phyloP scores from a whole-genome alignment of 2,888 invertebrate species.

The Coleophora flavipennella region DNA sequence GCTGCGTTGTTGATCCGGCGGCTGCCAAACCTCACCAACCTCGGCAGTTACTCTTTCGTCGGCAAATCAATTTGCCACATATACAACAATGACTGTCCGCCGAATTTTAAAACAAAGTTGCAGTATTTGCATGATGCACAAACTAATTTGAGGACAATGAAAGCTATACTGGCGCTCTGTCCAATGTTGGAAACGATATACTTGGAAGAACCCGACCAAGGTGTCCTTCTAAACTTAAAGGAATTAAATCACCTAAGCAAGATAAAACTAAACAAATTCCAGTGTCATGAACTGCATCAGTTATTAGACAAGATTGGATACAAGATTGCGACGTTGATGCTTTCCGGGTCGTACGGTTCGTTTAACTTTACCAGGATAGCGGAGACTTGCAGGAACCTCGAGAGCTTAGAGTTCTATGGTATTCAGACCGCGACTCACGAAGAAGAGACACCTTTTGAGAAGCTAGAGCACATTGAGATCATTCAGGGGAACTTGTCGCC shows the following conservation, averaged over 20 bases:
- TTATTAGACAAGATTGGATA: constrained; percentile 70
- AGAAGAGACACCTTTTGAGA: constrained; percentile 71
- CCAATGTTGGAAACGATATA: constrained; percentile 77
- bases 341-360: constrained; percentile 71
- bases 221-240: constrained; percentile 64
- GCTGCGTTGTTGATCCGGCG: constrained; percentile 75
- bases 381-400: constrained; percentile 72
- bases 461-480: constrained; percentile 77
- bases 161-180: constrained; percentile 74
- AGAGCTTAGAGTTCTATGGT: constrained; percentile 77
- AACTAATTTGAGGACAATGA: constrained; percentile 73
- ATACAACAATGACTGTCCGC: constrained; percentile 63
- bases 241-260: constrained; percentile 63
- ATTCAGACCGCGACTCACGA: constrained; percentile 74
- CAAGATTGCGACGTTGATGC: constrained; percentile 69
- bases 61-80: constrained; percentile 75
- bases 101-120: constrained; percentile 74
- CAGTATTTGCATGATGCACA: constrained; percentile 78
- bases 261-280: constrained; percentile 76
- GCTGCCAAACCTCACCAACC: constrained; percentile 75
- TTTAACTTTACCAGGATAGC: constrained; percentile 74
- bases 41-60: constrained; percentile 79
- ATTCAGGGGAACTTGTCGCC: constrained; percentile 75
- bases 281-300: constrained; percentile 73
- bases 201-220: constrained; percentile 74